Conservation (phyloP, 2,888 invertebrate species). For the Megaustenia siamemsis region DNA sequence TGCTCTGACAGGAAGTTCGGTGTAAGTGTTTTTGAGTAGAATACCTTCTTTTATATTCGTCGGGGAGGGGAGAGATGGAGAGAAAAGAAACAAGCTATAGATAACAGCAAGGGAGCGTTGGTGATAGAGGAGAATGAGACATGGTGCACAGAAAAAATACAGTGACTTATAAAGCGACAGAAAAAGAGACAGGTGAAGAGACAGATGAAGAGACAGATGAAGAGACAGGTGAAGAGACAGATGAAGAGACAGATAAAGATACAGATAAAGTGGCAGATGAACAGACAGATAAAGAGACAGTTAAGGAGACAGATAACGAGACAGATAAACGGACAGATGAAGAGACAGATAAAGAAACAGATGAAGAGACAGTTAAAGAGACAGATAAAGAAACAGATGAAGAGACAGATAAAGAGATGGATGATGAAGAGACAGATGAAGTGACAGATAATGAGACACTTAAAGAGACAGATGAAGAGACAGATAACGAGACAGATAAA, state of each 20-base stretch:
- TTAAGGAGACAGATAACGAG: background rate
- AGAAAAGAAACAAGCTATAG: background rate
- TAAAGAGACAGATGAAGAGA: slow-evolving; percentile 5
- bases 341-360: background rate
- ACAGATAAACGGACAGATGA: background rate
- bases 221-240: too few species aligned
- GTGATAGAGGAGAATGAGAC: background rate
- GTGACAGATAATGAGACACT: background rate
- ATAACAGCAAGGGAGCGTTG: background rate
- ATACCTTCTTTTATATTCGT: too few species aligned
- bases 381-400: background rate
- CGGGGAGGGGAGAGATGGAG: background rate
- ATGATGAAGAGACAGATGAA: too few species aligned
- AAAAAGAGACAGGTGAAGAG: too few species aligned
- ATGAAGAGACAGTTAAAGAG: background rate
- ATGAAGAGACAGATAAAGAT: background rate
- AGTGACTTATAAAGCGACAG: background rate
- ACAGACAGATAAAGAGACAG: background rate
- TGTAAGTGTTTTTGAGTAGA: too few species aligned
- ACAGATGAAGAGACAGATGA: background rate
- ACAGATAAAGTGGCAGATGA: background rate
- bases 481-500: slow-evolving; percentile 5
- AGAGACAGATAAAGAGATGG: background rate
- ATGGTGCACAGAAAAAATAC: background rate
- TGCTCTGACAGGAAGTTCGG: too few species aligned